Base-by-base conservation (phyloP, 2,888 invertebrate species). In the Trichacis sp. region DNA sequence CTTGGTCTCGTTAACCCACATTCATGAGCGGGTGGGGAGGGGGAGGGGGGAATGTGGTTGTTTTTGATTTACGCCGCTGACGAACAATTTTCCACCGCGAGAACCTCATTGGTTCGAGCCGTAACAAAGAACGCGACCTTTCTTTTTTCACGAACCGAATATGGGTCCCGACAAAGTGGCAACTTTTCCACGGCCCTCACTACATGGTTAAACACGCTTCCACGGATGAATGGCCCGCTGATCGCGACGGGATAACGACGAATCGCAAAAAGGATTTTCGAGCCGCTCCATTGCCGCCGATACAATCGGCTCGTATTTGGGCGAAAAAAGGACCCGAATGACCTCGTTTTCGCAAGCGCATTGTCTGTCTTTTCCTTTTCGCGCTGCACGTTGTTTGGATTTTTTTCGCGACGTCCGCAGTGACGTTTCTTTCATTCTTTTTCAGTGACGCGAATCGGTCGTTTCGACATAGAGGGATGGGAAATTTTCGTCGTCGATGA, bases 1-100 rank as follows among this genome's bases (percentile, higher is more conserved):
- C 15, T 40, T 40, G 40, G 15, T 12, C 14, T 40, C 40, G 40
- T 40, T 40, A 40, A 40, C 40, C 40, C 40, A 40, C 40, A 40
- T 40, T 40, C 40, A 40, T 8, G 14, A 4, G 40, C 33, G 33
- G n/a, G 24, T n/a, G n/a, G n/a, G n/a, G n/a, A n/a, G n/a, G n/a
- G n/a, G n/a, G n/a, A n/a, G n/a, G n/a, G n/a, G n/a, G n/a, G n/a
- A n/a, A n/a, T n/a, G 8, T n/a, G 33, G 2, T 33, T 33, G 33
- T n/a, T 9, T 33, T 9, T 33, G 11, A 33, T 33, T n/a, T 6
- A 6, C 11, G 33, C 33, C n/a, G 24, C 8, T 24, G 4, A 24
- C 24, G 33, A n/a, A 33, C n/a, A 33, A 33, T 33, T 11, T 33
- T n/a, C 33, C 33, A 9, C 33, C 33, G 33, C 33, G 33, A 9